phyloP scores from a whole-genome alignment of 1,140 invertebrate species.

The Asbolus verrucosus region DNA sequence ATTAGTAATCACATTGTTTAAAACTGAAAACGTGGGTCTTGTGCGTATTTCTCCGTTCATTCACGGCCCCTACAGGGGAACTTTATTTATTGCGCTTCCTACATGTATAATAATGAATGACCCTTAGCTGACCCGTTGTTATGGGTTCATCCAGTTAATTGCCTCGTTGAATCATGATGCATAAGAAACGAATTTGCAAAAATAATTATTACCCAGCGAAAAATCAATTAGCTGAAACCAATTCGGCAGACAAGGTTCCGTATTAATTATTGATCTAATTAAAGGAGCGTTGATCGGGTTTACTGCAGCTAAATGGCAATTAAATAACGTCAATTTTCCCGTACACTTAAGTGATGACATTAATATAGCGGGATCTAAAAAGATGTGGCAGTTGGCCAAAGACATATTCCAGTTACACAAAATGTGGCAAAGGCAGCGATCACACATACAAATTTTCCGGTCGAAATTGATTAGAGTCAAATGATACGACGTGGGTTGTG shows the following conservation, averaged over 20 bases:
- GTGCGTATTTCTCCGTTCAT: neutral
- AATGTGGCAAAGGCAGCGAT: constrained; percentile 6
- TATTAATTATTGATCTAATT: neutral
- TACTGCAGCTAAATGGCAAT: constrained; percentile 21
- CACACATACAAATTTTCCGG: constrained; percentile 32
- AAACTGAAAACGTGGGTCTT: too few species aligned
- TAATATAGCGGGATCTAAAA: constrained; percentile 22
- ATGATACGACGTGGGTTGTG: constrained; percentile 14
- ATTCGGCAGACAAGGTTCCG: neutral
- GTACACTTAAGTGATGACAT: constrained; percentile 29
- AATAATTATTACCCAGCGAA: too few species aligned
- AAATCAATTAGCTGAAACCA: neutral
- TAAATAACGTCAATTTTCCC: constrained; percentile 16
- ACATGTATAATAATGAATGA: constrained; percentile 15
- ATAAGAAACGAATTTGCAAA: neutral
- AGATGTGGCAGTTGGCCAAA: constrained; percentile 17
- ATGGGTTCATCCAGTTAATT: constrained; percentile 14
- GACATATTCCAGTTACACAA: too few species aligned
- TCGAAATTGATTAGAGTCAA: constrained; percentile 24
- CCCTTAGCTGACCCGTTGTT: constrained; percentile 4
- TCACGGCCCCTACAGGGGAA: neutral
- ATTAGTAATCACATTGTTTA: too few species aligned
- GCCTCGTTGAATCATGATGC: neutral
- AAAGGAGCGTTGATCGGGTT: constrained; percentile 18
- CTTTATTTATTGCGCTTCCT: neutral